phyloP scores from a whole-genome alignment of 2,113 vertebrate genomes.

The Atrichornis clamosus region DNA sequence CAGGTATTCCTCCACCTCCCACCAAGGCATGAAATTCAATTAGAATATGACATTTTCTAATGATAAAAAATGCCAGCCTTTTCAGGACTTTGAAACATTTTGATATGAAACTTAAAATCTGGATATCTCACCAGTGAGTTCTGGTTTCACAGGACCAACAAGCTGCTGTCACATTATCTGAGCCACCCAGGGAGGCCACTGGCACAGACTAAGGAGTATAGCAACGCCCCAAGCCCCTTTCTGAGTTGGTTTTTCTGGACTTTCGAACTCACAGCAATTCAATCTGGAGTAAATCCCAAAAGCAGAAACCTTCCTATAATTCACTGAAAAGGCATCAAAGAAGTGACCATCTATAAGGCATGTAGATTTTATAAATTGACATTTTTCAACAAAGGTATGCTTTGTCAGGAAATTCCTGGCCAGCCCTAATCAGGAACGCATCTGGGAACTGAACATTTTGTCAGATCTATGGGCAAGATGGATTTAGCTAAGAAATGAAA shows the following conservation, averaged over 20 bases:
- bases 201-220: background rate
- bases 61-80: background rate
- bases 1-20: background rate
- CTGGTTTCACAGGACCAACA: background rate
- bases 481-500: background rate
- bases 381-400: background rate
- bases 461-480: background rate
- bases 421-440: background rate
- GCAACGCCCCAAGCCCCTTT: background rate
- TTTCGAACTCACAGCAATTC: background rate
- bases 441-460: background rate
- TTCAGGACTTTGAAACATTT: background rate
- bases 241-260: background rate
- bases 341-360: background rate
- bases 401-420: slow-evolving; percentile 24
- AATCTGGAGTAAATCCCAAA: background rate
- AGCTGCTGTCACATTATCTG: background rate
- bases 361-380: background rate
- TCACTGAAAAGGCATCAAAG: background rate
- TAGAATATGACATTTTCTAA: background rate
- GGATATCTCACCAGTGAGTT: background rate
- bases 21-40: background rate
- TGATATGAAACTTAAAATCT: background rate
- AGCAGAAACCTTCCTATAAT: background rate
- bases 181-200: background rate